A percentile compares a stretch with the other conserved stretches of the same genome.
These are phyloP conservation scores for Endomychus coccineus DNA, from an alignment of 2,888 invertebrate species.

Conservation along the genomic window DNA sequence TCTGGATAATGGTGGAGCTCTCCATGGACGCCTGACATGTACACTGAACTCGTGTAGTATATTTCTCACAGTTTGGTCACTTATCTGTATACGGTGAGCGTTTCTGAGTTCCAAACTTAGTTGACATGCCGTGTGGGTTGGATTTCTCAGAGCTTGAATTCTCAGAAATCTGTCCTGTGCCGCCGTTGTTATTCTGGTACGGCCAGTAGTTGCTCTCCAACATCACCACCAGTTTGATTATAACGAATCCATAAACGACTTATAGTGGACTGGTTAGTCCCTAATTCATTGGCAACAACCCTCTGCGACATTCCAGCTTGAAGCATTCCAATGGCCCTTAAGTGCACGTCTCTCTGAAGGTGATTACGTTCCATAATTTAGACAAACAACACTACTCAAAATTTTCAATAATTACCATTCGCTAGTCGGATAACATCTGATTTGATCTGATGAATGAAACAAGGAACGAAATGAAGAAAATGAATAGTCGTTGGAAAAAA, in stretches of 20 bases:
- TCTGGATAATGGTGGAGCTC: constrained; percentile 6
- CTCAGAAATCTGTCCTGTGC: too few relatives aligned
- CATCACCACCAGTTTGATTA: too few relatives aligned
- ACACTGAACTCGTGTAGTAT: background rate
- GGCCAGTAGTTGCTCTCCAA: constrained; percentile 1
- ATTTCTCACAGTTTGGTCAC: constrained; percentile 5
- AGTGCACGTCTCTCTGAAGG: constrained; percentile 1
- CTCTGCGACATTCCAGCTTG: background rate
- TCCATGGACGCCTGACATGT: constrained; percentile 1
- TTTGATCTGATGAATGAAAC: too few relatives aligned
- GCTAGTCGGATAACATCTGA: too few relatives aligned
- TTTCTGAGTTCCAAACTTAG: too few relatives aligned
- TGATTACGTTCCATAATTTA: background rate
- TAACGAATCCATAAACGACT: constrained; percentile 1
- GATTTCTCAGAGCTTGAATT: constrained; percentile 1
- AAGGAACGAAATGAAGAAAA: too few relatives aligned
- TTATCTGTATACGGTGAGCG: background rate
- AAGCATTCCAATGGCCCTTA: constrained; percentile 1
- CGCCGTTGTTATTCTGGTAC: constrained; percentile 1
- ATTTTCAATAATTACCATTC: too few relatives aligned
- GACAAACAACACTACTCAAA: too few relatives aligned
- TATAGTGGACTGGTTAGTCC: constrained; percentile 1
- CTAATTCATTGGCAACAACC: background rate
- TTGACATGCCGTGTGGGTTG: constrained; percentile 1
- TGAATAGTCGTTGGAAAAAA: too few relatives aligned